Percentiles rank a stretch among this genome's conserved stretches.
phyloP scores from a whole-genome alignment of 1,140 invertebrate genomes.

The Potamilus streckersoni region DNA sequence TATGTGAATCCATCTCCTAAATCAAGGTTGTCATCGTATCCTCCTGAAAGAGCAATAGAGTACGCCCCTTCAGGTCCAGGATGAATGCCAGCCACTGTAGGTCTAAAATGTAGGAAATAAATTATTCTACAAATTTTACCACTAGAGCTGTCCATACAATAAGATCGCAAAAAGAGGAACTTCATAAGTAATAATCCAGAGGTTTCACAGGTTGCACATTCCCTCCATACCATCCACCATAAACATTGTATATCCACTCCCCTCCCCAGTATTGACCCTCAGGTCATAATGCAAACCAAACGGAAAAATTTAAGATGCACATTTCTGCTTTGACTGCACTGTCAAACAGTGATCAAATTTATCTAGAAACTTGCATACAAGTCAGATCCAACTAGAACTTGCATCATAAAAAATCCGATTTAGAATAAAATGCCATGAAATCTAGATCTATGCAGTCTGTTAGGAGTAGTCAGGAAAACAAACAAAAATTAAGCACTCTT shows the following conservation, averaged over 20 bases:
- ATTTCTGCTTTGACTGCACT: too few species aligned
- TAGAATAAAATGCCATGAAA: too few species aligned
- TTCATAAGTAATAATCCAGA: neutral
- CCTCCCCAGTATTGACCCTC: neutral
- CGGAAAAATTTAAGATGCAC: too few species aligned
- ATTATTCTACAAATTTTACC: neutral
- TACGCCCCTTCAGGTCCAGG: slow-evolving; percentile 64
- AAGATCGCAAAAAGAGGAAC: neutral
- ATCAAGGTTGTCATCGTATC: slow-evolving; percentile 67
- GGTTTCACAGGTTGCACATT: neutral
- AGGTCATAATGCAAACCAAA: too few species aligned
- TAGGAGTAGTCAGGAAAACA: too few species aligned
- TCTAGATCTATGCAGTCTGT: too few species aligned
- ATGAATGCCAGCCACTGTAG: slow-evolving; percentile 69
- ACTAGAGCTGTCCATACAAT: neutral
- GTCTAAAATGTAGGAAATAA: slow-evolving; percentile 44
- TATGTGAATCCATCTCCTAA: slow-evolving; percentile 66
- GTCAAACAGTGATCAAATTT: too few species aligned
- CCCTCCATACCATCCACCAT: neutral
- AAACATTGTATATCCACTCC: neutral
- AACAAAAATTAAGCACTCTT: too few species aligned
- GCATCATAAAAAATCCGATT: too few species aligned
- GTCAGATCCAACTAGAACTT: too few species aligned
- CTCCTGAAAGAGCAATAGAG: slow-evolving; percentile 65
- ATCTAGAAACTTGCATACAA: too few species aligned